Conservation (phyloP, 2,888 invertebrate genomes). For the Chymomyza amoena region DNA sequence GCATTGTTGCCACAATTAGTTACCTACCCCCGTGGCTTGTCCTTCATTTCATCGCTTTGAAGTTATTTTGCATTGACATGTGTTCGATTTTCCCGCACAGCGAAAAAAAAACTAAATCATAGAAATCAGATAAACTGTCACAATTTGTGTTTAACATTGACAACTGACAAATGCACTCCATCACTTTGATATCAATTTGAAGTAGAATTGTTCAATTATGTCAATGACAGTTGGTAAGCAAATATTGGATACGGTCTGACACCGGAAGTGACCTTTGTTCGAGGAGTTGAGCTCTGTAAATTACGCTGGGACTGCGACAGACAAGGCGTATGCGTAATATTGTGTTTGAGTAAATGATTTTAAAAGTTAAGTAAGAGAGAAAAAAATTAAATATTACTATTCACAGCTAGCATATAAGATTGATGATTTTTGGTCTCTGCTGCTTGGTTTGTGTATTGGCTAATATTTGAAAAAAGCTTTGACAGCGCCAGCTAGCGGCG, state of each 20-base stretch:
- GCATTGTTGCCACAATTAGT: conserved; percentile 53
- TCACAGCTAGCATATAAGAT: no score
- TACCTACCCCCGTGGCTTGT: conserved; percentile 7
- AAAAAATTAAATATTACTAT: not conserved
- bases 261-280: conserved; percentile 31
- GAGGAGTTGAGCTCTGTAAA: not conserved
- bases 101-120: not conserved
- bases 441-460: not conserved
- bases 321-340: conserved; percentile 33
- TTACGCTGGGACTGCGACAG: not conserved
- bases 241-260: conserved; percentile 16
- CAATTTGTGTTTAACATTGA: conserved; percentile 20
- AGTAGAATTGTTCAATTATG: conserved; percentile 17
- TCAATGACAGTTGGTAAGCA: conserved; percentile 31
- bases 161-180: conserved; percentile 24
- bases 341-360: not conserved
- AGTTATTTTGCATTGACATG: conserved; percentile 64
- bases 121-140: conserved; percentile 38
- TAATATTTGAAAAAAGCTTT: not conserved
- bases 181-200: conserved; percentile 32
- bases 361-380: not conserved
- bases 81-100: conserved; percentile 53
- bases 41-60: conserved; percentile 62
- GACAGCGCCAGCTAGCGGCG: not conserved
- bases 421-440: no score